phyloP scores from a whole-genome alignment of 2,888 invertebrate species.

The Aphrophora alni region DNA sequence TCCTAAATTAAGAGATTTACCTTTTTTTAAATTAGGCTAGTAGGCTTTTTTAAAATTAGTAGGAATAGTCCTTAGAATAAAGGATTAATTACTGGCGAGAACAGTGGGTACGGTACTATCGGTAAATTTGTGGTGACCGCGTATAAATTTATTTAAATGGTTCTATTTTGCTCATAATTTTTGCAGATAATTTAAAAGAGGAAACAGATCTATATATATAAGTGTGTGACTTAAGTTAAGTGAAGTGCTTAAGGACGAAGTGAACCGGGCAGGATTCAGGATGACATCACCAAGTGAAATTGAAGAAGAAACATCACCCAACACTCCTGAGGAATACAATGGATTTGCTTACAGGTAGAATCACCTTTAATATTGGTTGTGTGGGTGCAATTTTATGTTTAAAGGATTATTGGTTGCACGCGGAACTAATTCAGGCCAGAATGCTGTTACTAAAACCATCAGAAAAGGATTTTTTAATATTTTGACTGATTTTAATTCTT shows the following conservation, averaged over 20 bases:
- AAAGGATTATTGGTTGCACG: neutral
- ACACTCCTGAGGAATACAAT: constrained; percentile 39
- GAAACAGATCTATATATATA: neutral
- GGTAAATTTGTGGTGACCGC: constrained; percentile 7
- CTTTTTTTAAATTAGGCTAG: no score
- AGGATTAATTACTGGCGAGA: no score
- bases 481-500: no score
- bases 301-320: constrained; percentile 35
- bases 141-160: neutral
- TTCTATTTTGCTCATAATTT: neutral
- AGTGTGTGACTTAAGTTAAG: neutral
- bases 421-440: no score
- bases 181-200: neutral
- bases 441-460: no score
- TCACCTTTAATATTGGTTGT: neutral
- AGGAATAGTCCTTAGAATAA: no score
- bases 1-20: no score
- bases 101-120: no score
- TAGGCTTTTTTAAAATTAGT: no score
- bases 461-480: no score
- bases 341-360: constrained; percentile 37
- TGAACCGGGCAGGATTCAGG: neutral
- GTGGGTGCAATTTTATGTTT: neutral
- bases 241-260: neutral
- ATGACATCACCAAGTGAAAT: constrained; percentile 39